Evolutionary conservation across 2,888 invertebrate genomes (phyloP), one percentile per base, ranked within the genome.

Genomic region (Fragum sueziense): DNA sequence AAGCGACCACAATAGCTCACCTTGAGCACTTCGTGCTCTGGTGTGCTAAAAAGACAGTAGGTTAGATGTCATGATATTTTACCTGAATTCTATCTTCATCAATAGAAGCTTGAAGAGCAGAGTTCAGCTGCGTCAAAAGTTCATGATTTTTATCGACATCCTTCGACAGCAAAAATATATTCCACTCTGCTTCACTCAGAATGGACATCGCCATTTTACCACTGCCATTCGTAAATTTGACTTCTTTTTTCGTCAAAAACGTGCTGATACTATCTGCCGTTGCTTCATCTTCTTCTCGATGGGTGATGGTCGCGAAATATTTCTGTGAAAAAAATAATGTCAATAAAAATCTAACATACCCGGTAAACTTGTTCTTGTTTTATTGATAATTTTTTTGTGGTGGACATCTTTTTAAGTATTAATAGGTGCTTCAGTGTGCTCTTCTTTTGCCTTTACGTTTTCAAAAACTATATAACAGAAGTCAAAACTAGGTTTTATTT

Each of bases 131-230:
- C 0, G n/a, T 33, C 14, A 33, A 20, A 33, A 82, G 54, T 1
- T 9, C 2, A 4, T 61, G 0, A n/a, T 79, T 76, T 9, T 37
- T 70, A 6, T 74, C 31, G 4, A 74, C 54, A 1, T 70, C 65
- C 62, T 76, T 61, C 0, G 82, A 82, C 1, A 79, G 27, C 9
- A 82, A 33, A 59, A 82, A 82, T 7, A 82, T 76, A 25, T 79
- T 79, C 76, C 76, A 82, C 22, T 74, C 14, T 14, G 82, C 76
- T n/a, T 82, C 65, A 0, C 52, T n/a, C 31, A 79, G 31, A 20
- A 29, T 51, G 22, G 57, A 0, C 9, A 70, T 37, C 52, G 25
- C 14, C 17, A 11, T 22, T 31, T 67, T 33, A 29, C 65, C 54
- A 14, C 67, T 65, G 14, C 74, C 79, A 52, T 79, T 76, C 0